Evolutionary conservation across 2,113 vertebrate species (phyloP), one percentile per base, ranked within the genome.

Genomic region (Datnioides undecimradiatus): DNA sequence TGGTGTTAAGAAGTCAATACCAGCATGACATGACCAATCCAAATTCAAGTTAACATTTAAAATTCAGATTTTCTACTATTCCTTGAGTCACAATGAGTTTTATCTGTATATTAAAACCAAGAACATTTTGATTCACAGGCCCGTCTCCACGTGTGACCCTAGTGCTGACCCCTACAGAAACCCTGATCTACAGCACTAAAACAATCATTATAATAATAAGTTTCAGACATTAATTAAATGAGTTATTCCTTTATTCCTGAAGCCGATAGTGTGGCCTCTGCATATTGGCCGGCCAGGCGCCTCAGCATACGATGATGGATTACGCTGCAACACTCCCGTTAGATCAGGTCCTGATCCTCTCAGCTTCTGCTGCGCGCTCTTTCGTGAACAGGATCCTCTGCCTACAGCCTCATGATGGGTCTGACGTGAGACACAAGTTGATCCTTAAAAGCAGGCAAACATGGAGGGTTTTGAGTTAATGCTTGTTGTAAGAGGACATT

Each of bases 291-390:
- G 68, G 12, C 66, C 38, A 16, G 66, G 59, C 65, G 72, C 34
- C 55, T 73, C 66, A 41, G 63, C 60, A 60, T 59, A 80, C 76
- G 57, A 85, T 88, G 85, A 91, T 85, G 82, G 73, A 91, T 85
- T 76, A 72, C 31, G 60, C 81, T 52, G 81, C 79, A 86, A 54
- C 36, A 25, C 67, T 71, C 73, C 54, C 36, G 31, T 78, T 66
- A 62, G 76, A 43, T 78, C 21, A 21, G 33, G 57, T 51, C 73
- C 62, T 73, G 40, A 71, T 60, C 25, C 29, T 43, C 2, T 14
- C 54, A 17, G 62, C 67, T 79, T 41, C 71, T 60, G 49, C 57
- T 43, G 14, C 73, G n/a, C 14, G 36, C 8, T 17, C 51, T 72
- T 17, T n/a, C 23, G 33, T 55, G 71, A 54, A 65, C 54, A 23